Conservation (phyloP, 2,888 invertebrate genomes). For the Sesia apiformis region DNA sequence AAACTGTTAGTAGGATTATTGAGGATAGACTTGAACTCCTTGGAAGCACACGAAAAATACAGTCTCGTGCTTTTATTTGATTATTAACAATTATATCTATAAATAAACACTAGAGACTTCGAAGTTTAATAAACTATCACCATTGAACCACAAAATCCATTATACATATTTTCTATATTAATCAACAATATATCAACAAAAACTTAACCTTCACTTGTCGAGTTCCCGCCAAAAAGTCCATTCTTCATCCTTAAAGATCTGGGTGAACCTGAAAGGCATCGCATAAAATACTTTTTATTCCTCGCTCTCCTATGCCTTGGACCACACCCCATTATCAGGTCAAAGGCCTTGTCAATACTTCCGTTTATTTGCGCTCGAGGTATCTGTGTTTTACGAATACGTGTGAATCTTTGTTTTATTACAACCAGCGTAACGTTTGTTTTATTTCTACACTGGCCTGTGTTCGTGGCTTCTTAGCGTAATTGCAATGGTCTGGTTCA, state of each 20-base stretch:
- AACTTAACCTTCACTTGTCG: not conserved
- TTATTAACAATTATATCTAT: no score
- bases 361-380: conserved; percentile 1
- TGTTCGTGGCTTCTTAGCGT: no score
- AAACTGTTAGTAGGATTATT: no score
- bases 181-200: not conserved
- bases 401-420: not conserved
- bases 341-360: conserved; percentile 41
- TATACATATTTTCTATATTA: not conserved
- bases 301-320: conserved; percentile 1
- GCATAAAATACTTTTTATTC: not conserved
- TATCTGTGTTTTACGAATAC: not conserved
- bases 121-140: no score
- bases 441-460: no score
- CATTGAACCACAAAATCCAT: not conserved
- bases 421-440: not conserved
- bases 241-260: not conserved
- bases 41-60: no score
- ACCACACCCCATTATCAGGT: conserved; percentile 21
- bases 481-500: not conserved
- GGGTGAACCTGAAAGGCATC: not conserved
- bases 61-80: no score
- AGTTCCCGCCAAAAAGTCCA: not conserved
- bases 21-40: no score
- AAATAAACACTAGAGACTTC: no score